phyloP scores from a whole-genome alignment of 2,888 invertebrate species.

The Agrochola lychnidis region DNA sequence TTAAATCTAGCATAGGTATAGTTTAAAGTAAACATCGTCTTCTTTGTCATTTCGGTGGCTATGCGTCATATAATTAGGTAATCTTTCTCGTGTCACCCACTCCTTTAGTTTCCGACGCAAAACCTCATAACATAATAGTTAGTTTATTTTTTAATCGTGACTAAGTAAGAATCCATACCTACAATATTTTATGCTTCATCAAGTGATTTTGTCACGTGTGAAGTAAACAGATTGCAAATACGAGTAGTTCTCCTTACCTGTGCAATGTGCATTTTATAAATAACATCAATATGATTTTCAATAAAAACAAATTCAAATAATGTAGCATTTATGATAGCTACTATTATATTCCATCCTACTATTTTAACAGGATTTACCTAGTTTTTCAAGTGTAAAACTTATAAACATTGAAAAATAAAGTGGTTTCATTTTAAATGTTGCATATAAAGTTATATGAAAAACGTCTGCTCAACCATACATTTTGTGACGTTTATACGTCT shows the following conservation, averaged over 20 bases:
- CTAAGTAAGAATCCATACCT: neutral
- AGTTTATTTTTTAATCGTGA: slow-evolving; percentile 44
- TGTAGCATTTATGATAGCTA: neutral
- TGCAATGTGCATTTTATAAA: neutral
- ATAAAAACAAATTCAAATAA: neutral
- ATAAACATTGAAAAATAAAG: no score
- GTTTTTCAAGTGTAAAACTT: neutral
- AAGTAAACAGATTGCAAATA: neutral
- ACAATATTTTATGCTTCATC: slow-evolving; percentile 16
- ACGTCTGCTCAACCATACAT: neutral
- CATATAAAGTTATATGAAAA: no score
- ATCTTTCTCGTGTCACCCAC: slow-evolving; percentile 47
- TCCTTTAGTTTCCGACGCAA: slow-evolving; percentile 39
- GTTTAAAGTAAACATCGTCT: slow-evolving; percentile 5
- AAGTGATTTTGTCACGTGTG: slow-evolving; percentile 25
- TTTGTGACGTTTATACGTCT: neutral
- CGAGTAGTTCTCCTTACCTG: neutral
- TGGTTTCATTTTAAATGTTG: no score
- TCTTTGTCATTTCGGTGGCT: slow-evolving; percentile 25
- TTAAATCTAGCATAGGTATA: neutral
- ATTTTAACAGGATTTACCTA: neutral
- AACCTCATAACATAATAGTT: slow-evolving; percentile 17
- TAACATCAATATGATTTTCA: neutral
- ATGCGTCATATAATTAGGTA: slow-evolving; percentile 32
- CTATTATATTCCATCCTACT: neutral